Percentiles rank a stretch among this genome's conserved stretches.
Conservation (phyloP, 2,113 vertebrate genomes). For the Ochotona princeps region DNA sequence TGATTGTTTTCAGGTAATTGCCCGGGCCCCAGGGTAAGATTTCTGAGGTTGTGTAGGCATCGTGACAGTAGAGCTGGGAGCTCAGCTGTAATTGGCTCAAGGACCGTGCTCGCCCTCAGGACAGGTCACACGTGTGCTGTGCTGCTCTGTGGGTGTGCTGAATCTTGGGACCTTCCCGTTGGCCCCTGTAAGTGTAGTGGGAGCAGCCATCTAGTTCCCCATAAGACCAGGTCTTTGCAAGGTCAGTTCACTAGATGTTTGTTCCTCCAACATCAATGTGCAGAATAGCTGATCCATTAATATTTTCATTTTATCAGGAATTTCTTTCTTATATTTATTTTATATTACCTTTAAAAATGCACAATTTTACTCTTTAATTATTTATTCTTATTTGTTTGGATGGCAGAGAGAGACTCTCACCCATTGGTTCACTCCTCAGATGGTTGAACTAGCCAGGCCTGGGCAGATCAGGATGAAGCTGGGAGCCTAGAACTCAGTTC, state of each 20-base stretch:
- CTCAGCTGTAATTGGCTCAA: background rate
- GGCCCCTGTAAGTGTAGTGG: background rate
- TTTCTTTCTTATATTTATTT: background rate
- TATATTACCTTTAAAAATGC: background rate
- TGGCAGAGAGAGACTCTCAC: too few species aligned
- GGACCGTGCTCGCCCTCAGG: background rate
- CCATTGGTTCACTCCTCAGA: too few species aligned
- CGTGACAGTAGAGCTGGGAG: background rate
- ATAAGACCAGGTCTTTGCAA: background rate
- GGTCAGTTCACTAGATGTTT: background rate
- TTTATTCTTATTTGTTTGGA: too few species aligned
- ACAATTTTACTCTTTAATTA: too few species aligned
- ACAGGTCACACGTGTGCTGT: background rate
- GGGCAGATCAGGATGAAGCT: too few species aligned
- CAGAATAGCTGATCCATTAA: background rate
- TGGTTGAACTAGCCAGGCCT: too few species aligned
- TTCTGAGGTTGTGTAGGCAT: background rate
- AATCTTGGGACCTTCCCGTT: background rate
- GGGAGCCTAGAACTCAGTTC: too few species aligned
- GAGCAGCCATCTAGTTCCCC: background rate
- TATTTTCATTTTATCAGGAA: background rate
- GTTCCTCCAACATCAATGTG: constrained; percentile 37
- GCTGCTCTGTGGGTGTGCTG: background rate
- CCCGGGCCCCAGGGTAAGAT: background rate
- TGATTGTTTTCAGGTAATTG: background rate